Evolutionary conservation across 2,797 vertebrate genomes (phyloP), one percentile per base, ranked within the genome.

Genomic region (Danio tinwini): DNA sequence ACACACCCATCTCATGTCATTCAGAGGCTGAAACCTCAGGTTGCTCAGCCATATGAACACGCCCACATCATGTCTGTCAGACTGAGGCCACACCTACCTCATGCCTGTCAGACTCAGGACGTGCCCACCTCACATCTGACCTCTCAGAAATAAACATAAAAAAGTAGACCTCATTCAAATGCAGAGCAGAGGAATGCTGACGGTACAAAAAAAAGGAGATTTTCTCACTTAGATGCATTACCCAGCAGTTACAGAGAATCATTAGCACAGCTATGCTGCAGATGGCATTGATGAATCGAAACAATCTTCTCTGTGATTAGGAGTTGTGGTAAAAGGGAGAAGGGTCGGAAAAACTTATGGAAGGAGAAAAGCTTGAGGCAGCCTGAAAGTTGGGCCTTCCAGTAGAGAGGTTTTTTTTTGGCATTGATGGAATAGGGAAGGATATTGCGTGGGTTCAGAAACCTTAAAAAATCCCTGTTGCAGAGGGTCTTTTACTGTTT

Each of bases 151-250:
- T 47, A 75, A 59, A 74, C 58, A 39, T 61, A 82, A 42, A 86
- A 81, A 82, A 85, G 76, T 74, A 80, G 59, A 77, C 82, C 77
- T 80, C 53, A 47, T 86, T 74, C 76, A 84, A 79, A 84, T 81
- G 78, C 78, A 65, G 76, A 9, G 6, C 13, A 58, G 29, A 82
- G 75, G 71, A 87, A 55, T 16, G 71, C 79, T 83, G 85, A 90
- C 80, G 39, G 74, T 47, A 39, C 37, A 68, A 37, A 69, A 81
- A 70, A 81, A 70, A 83, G 64, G 49, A 67, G 17, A 14, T 72
- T 39, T 65, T 59, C 55, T 55, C 55, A 58, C 79, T 76, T 74
- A 73, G 53, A 69, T 71, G 58, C 70, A 61, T 59, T 74, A 74
- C 64, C 58, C 82, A 68, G 76, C 74, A 40, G 67, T 67, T 74